Percentiles rank a stretch among this genome's conserved stretches.
phyloP scores from a whole-genome alignment of 2,888 invertebrate species.

The Notodromas monacha region DNA sequence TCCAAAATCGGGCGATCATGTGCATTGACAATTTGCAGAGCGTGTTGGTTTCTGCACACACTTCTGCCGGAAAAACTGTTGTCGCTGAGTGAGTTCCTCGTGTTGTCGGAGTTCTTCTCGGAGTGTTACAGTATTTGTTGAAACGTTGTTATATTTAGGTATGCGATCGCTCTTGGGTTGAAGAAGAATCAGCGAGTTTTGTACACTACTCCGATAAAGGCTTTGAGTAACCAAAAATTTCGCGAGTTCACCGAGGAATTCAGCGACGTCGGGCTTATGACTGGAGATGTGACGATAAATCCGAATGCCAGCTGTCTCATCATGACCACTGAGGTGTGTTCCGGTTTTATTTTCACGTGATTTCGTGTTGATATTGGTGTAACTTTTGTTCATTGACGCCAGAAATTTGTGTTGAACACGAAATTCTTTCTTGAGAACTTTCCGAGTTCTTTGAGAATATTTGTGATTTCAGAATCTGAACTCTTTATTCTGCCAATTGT shows the following conservation, averaged over 20 bases:
- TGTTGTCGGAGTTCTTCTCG: too few relatives aligned
- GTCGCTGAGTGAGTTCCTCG: slow-evolving; percentile 52
- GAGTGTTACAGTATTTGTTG: not conserved
- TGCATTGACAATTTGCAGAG: slow-evolving; percentile 95
- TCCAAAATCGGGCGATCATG: slow-evolving; percentile 79
- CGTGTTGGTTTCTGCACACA: slow-evolving; percentile 92
- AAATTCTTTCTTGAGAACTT: too few relatives aligned
- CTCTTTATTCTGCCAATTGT: too few relatives aligned
- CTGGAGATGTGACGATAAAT: slow-evolving; percentile 96
- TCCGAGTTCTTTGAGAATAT: too few relatives aligned
- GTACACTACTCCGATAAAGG: slow-evolving; percentile 97
- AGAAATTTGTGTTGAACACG: too few relatives aligned
- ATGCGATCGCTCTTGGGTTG: slow-evolving; percentile 77
- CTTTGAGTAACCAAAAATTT: slow-evolving; percentile 94
- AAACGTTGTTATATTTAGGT: slow-evolving; percentile 24
- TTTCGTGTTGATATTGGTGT: too few relatives aligned
- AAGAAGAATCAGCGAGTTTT: slow-evolving; percentile 85
- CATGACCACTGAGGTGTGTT: slow-evolving; percentile 82
- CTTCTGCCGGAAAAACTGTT: slow-evolving; percentile 96
- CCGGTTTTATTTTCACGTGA: too few relatives aligned
- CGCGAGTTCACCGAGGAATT: slow-evolving; percentile 89
- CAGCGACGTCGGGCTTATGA: slow-evolving; percentile 84
- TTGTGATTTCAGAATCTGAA: too few relatives aligned
- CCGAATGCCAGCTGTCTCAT: slow-evolving; percentile 88
- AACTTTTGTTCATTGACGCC: too few relatives aligned